These are phyloP conservation scores for Microcebus tavaratra DNA, from an alignment of 2,113 vertebrate species.

Conservation along the genomic window DNA sequence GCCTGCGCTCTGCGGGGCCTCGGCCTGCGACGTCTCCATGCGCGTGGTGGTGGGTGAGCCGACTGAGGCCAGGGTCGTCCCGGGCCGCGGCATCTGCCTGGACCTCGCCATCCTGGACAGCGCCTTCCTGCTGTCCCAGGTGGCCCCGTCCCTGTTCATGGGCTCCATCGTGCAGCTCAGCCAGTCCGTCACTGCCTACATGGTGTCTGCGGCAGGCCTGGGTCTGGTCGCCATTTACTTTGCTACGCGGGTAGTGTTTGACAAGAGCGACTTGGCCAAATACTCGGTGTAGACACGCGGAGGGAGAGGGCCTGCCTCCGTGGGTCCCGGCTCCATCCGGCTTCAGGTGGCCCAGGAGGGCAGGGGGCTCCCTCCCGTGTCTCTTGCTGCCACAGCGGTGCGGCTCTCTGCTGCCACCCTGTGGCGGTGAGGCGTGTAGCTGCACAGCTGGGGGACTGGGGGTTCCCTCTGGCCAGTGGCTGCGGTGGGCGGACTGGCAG, in stretches of 20 bases:
- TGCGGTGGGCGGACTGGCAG: background rate
- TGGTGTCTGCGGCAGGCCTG: conserved; percentile 87
- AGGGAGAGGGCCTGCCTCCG: background rate
- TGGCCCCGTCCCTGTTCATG: conserved; percentile 90
- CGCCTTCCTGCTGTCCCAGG: conserved; percentile 92
- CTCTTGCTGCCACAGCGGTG: background rate
- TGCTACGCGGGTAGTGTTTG: conserved; percentile 89
- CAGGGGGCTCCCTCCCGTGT: background rate
- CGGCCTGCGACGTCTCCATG: conserved; percentile 81
- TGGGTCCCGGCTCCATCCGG: background rate
- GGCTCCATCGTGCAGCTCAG: conserved; percentile 90
- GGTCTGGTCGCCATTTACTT: conserved; percentile 90
- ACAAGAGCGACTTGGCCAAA: conserved; percentile 87
- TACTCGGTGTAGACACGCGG: conserved; percentile 63
- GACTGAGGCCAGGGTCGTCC: background rate
- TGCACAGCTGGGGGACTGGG: background rate
- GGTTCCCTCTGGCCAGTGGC: too few species aligned
- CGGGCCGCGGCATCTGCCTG: conserved; percentile 88
- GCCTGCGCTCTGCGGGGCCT: conserved; percentile 76
- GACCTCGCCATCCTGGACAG: conserved; percentile 93
- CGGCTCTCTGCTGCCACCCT: conserved; percentile 51
- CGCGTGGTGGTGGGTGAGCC: conserved; percentile 77
- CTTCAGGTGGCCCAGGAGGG: fast-evolving
- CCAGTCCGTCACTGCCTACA: conserved; percentile 89
- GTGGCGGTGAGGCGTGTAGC: background rate